A percentile compares a stretch with the other conserved stretches of the same genome.
Evolutionary conservation across 1,140 invertebrate species (phyloP).

Genomic region (Heliconius himera): DNA sequence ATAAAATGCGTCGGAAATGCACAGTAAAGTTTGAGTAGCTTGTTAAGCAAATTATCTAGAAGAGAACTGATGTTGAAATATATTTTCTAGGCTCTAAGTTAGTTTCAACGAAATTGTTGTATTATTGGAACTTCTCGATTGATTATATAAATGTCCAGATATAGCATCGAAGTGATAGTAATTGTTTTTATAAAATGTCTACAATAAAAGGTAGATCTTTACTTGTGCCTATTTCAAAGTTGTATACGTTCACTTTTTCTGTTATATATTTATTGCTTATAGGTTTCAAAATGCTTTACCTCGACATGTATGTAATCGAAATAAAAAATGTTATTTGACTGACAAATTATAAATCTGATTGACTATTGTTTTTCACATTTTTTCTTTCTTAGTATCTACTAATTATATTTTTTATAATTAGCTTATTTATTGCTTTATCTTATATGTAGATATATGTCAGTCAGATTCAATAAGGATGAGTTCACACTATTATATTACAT

Average conservation of each 20-base stretch:
- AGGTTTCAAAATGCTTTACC: background rate
- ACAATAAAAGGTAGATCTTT: too few relatives aligned
- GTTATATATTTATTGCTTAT: background rate
- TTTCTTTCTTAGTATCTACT: background rate
- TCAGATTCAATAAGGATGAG: background rate
- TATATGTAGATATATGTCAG: background rate
- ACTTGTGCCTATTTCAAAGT: too few relatives aligned
- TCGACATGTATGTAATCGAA: slow-evolving; percentile 1
- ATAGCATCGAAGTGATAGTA: background rate
- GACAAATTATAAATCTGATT: background rate
- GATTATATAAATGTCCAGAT: slow-evolving; percentile 10
- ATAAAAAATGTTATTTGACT: background rate
- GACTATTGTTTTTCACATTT: background rate
- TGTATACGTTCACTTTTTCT: background rate
- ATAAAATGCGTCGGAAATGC: slow-evolving; percentile 10
- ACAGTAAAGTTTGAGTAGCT: slow-evolving; percentile 29
- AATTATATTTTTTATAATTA: slow-evolving; percentile 8
- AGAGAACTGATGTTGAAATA: slow-evolving; percentile 25
- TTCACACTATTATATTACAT: background rate
- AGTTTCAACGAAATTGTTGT: slow-evolving; percentile 27
- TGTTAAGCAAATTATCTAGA: slow-evolving; percentile 37
- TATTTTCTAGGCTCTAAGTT: slow-evolving; percentile 29
- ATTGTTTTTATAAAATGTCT: background rate
- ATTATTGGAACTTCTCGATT: background rate
- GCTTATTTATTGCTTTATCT: background rate